Evolutionary conservation across 2,888 invertebrate genomes (phyloP).

Genomic region (Tenodera sinensis): DNA sequence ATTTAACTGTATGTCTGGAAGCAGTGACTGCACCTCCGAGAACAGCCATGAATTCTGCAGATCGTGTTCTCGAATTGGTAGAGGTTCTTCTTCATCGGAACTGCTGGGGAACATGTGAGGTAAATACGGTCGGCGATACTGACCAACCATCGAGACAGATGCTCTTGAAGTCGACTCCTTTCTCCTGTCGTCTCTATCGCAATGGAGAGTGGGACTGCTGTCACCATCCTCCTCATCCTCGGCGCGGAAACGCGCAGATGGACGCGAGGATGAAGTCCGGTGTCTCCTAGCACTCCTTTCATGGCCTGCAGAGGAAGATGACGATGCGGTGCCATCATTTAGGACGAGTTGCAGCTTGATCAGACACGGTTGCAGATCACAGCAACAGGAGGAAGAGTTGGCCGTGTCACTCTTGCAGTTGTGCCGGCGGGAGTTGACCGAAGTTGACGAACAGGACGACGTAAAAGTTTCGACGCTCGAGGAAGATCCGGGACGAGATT

Average conservation of each 20-base stretch:
- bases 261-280: background rate
- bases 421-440: background rate
- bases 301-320: background rate
- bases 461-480: background rate
- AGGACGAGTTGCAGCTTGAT: constrained; percentile 31
- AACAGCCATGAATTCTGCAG: background rate
- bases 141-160: constrained; percentile 13
- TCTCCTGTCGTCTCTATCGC: background rate
- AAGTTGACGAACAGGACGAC: background rate
- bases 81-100: background rate
- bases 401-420: background rate
- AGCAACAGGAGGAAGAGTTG: constrained; percentile 9
- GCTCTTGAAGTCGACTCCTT: background rate
- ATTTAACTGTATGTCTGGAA: constrained; percentile 36
- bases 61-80: background rate
- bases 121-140: constrained; percentile 24
- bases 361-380: constrained; percentile 29
- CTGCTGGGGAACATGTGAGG: constrained; percentile 15
- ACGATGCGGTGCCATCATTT: background rate
- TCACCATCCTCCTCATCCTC: background rate
- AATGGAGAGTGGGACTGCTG: background rate
- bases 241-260: background rate
- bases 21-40: constrained; percentile 5
- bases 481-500: background rate
- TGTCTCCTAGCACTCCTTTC: background rate